Base-by-base conservation (phyloP, 1,140 invertebrate species). In the Drosophila serrata region DNA sequence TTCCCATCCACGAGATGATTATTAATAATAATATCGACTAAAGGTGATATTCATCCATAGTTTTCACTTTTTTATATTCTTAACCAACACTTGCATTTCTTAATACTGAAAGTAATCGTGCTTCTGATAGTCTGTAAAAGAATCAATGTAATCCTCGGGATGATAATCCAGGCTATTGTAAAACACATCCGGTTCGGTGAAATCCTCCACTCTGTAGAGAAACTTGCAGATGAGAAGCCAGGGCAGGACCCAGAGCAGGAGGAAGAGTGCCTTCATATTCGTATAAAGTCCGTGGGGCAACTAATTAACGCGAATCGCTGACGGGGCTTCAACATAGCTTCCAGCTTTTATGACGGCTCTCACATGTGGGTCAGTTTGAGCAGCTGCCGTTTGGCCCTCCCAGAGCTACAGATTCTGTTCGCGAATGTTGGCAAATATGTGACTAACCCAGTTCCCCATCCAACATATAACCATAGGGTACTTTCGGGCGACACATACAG, bases 311-410 rank as follows among this genome's bases (percentile, higher is more conserved):
- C 15, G 29, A 40, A 56, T 24, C 65, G 33, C 49, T 27, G 55
- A 46, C 62, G 29, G 29, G 57, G 42, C 64, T 15, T n/a, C n/a
- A n/a, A n/a, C n/a, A 6, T 33, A 6, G 27, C 19, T 15, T 42
- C 78, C 79, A 75, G 51, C 51, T 55, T 55, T 55, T 55, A 51
- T 45, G 60, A 19, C 37, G 24, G 35, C 29, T 33, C 7, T 15
- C 19, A 15, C 42, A 86, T 79, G 79, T 86, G 79, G 84, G 84
- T 88, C 72, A 82, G 76, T 77, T 82, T 82, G 75, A 79, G 84
- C 84, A 86, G 82, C 79, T 87, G 82, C 45, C 48, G 46, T 6
- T 45, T 51, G 64, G 53, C 73, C 61, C 48, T 76, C 29, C 31
- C 15, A 17, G 35, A 37, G 46, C 37, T 24, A 13, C 19, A 19